Base-by-base conservation (phyloP, 92 coral and sea anemone genomes). In the Nematostella vectensis region DNA sequence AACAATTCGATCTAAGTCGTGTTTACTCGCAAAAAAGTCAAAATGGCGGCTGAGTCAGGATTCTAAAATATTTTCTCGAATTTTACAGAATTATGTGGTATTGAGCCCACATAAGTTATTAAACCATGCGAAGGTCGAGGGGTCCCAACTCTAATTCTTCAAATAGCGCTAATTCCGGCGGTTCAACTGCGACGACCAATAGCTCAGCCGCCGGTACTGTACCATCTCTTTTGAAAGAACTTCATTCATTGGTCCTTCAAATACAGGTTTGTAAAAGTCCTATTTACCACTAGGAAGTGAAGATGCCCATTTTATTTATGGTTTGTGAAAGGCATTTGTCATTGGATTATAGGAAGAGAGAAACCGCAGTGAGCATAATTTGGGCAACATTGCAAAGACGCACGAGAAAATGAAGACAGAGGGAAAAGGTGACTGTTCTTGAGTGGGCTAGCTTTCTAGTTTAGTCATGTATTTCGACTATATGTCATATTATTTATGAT, bases 371-470 rank as follows among this genome's bases (percentile, higher is more conserved):
- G 98, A 91, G 28, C 98, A 91, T 44, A 91, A 79, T 42, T 61
- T 91, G 29, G 68, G 60, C 31, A 82, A 81, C 54, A 86, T 91
- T 65, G 70, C 96, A 31, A 91, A 81, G 64, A 91, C 98, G 8
- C 98, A 91, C 42, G 98, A 91, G 56, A 88, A 88, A 51, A 91
- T 91, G 98, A 91, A 82, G 65, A 70, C 96, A 37, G 98, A 91
- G 59, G 82, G 76, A 4, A 82, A 78, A 82, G 98, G 98, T 91
- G 43, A 3, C 50, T 68, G 18, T 27, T 1, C n/a, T n/a, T n/a
- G n/a, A n/a, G n/a, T n/a, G n/a, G n/a, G 15, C 11, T 43, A 26
- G 11, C 56, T 26, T 44, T 4, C 1, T 27, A 27, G 26, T 27
- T 58, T 38, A 11, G 6, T 10, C 20, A 11, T 1, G 17, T 11